These are phyloP conservation scores for Atherinosoma microstoma DNA, from an alignment of 2,797 vertebrate genomes.

Conservation along the genomic window DNA sequence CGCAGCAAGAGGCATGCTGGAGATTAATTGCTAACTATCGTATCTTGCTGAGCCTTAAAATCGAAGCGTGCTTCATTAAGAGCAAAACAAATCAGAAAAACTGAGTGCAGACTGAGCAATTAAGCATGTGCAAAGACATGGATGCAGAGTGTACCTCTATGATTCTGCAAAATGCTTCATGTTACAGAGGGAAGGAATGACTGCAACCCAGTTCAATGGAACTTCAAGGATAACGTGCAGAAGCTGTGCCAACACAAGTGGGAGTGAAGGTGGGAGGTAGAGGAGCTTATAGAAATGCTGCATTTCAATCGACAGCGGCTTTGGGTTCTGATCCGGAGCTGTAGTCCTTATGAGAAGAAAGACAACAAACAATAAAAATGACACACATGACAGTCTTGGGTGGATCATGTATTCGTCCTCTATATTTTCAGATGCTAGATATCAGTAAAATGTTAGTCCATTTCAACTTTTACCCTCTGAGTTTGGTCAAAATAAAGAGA, in stretches of 20 bases:
- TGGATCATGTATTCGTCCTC: constrained; percentile 24
- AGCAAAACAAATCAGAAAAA: constrained; percentile 39
- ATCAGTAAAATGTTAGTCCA: not conserved
- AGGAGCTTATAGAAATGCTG: constrained; percentile 52
- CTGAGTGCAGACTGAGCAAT: constrained; percentile 31
- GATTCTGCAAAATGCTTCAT: constrained; percentile 18
- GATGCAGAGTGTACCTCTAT: not conserved
- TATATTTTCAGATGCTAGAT: not conserved
- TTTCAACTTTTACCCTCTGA: not conserved
- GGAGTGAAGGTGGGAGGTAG: constrained; percentile 61
- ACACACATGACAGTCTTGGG: constrained; percentile 12
- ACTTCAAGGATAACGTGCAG: constrained; percentile 26
- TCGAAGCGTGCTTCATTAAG: constrained; percentile 46
- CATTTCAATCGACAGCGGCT: constrained; percentile 55
- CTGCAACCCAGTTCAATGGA: constrained; percentile 24
- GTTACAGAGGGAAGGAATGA: constrained; percentile 31
- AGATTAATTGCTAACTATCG: constrained; percentile 54
- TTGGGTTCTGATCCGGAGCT: constrained; percentile 52
- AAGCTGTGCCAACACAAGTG: constrained; percentile 46
- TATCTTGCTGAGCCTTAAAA: constrained; percentile 52
- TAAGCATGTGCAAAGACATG: constrained; percentile 19
- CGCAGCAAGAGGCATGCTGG: constrained; percentile 35
- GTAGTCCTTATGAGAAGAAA: constrained; percentile 35
- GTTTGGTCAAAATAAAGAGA: not conserved
- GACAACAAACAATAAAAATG: constrained; percentile 15